Percentiles rank a stretch among this genome's conserved stretches.
Conservation (phyloP, 1,140 invertebrate genomes). For the Hydropsyche tenuis region DNA sequence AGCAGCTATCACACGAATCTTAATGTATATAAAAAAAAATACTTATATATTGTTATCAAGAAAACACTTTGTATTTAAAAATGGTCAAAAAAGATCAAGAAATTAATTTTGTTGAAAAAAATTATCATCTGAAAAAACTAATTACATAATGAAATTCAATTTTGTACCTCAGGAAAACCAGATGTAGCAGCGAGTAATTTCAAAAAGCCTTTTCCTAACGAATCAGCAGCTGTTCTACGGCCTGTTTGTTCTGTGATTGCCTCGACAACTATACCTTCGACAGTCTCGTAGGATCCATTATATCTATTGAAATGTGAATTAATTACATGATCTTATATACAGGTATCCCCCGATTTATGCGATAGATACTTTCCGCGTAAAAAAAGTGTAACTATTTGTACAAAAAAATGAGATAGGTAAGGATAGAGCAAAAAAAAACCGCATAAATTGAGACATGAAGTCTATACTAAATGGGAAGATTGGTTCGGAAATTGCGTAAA, state of each 20-base stretch:
- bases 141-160: background rate
- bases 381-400: no score
- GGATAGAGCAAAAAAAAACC: background rate
- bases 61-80: background rate
- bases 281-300: constrained; percentile 64
- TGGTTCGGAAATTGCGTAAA: no score
- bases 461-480: no score
- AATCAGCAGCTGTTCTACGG: constrained; percentile 82
- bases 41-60: background rate
- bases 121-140: no score
- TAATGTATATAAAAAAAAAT: background rate
- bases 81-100: no score
- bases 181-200: constrained; percentile 83
- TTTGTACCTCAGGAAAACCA: constrained; percentile 77
- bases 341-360: no score
- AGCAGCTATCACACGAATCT: constrained; percentile 81
- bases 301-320: constrained; percentile 51
- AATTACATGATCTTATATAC: no score
- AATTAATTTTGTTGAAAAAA: no score
- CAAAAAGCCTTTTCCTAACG: constrained; percentile 87
- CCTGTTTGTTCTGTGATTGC: constrained; percentile 87
- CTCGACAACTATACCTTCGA: constrained; percentile 85
- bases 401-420: background rate
- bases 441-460: no score
- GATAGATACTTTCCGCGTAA: no score